phyloP scores from a whole-genome alignment of 2,113 vertebrate species.

The Hystrix brachyura region DNA sequence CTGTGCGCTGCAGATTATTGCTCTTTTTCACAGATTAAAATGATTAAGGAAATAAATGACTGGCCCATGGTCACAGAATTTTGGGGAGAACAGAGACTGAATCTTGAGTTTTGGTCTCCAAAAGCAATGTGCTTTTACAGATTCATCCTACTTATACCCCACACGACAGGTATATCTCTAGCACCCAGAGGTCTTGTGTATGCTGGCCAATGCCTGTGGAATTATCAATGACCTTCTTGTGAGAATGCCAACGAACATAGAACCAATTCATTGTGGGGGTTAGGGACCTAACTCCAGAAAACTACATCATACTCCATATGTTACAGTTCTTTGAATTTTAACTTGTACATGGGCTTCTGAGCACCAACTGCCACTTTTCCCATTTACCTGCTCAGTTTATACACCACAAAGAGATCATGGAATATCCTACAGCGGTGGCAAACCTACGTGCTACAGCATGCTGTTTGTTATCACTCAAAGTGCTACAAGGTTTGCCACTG shows the following conservation, averaged over 20 bases:
- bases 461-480: neutral
- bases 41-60: neutral
- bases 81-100: neutral
- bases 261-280: neutral
- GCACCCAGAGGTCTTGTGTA: neutral
- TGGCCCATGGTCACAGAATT: neutral
- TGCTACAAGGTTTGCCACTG: neutral
- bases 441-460: neutral
- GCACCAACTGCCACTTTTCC: neutral
- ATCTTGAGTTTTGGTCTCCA: neutral
- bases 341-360: neutral
- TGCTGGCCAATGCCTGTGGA: neutral
- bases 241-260: conserved; percentile 1
- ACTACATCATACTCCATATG: rapidly evolving
- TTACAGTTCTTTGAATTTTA: neutral
- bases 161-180: neutral
- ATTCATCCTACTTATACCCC: neutral
- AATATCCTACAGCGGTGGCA: neutral
- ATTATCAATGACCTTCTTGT: neutral
- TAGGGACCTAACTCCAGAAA: neutral
- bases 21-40: neutral
- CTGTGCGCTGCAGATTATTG: neutral
- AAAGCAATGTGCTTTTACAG: neutral
- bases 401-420: neutral
- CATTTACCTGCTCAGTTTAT: neutral